phyloP scores from a whole-genome alignment of 2,113 vertebrate genomes.

The Apodemus sylvaticus region DNA sequence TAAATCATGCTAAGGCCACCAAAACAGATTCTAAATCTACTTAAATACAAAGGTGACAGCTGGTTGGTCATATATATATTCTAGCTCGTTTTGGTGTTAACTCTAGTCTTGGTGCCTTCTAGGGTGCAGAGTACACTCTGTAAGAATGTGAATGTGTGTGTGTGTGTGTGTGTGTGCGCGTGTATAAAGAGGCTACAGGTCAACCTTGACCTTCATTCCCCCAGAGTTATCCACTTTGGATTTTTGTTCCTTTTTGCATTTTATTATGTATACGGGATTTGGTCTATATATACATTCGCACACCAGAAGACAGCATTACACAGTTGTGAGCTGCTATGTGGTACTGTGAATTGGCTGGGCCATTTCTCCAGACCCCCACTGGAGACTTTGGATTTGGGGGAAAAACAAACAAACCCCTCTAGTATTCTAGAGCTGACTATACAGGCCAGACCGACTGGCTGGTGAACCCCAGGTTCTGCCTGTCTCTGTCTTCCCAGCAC shows the following conservation, averaged over 20 bases:
- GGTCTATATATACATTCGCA: background rate
- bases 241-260: background rate
- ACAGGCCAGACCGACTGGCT: too few species aligned
- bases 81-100: background rate
- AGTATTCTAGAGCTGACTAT: background rate
- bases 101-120: background rate
- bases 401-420: background rate
- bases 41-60: background rate
- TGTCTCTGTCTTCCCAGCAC: background rate
- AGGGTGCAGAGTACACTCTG: background rate
- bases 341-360: background rate
- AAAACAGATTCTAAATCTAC: background rate
- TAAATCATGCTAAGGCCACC: background rate
- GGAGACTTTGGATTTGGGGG: background rate
- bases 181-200: background rate
- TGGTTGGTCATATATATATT: background rate
- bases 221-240: background rate
- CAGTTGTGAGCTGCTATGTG: background rate
- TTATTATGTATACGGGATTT: background rate
- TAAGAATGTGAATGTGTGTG: background rate
- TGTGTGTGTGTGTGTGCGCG: too few species aligned
- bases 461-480: background rate
- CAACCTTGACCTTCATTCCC: background rate
- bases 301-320: background rate
- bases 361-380: background rate